phyloP scores from a whole-genome alignment of 2,888 invertebrate genomes.

The Ceriagrion tenellum region DNA sequence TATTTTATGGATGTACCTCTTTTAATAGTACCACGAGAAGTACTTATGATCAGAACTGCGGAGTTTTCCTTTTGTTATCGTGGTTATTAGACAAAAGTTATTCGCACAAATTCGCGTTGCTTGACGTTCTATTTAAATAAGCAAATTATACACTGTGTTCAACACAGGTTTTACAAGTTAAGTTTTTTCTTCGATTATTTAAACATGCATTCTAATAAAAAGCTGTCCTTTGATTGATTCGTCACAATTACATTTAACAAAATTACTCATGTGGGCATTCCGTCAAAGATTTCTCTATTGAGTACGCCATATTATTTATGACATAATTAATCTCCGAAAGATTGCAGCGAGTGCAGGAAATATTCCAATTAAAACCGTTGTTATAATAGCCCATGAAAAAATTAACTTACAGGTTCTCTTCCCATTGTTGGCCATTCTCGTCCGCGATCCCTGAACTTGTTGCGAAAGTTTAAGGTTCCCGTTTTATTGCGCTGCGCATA shows the following conservation, averaged over 20 bases:
- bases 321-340: background rate
- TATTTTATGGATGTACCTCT: too few relatives aligned
- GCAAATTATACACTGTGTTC: too few relatives aligned
- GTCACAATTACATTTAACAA: background rate
- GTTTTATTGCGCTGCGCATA: constrained; percentile 4
- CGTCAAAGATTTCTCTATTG: background rate
- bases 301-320: background rate
- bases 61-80: too few relatives aligned
- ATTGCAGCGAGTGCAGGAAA: background rate
- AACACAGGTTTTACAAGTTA: too few relatives aligned
- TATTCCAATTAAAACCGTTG: background rate
- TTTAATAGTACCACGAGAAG: too few relatives aligned
- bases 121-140: too few relatives aligned
- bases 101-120: too few relatives aligned
- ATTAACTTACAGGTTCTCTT: background rate
- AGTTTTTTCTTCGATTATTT: too few relatives aligned
- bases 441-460: background rate
- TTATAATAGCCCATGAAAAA: background rate
- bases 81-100: too few relatives aligned
- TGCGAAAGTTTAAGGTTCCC: background rate
- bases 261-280: background rate
- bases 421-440: background rate
- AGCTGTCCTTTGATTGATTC: background rate
- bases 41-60: too few relatives aligned
- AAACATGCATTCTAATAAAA: too few relatives aligned